Evolutionary conservation across 2,888 invertebrate species (phyloP).

Genomic region (Oscheius sp.): DNA sequence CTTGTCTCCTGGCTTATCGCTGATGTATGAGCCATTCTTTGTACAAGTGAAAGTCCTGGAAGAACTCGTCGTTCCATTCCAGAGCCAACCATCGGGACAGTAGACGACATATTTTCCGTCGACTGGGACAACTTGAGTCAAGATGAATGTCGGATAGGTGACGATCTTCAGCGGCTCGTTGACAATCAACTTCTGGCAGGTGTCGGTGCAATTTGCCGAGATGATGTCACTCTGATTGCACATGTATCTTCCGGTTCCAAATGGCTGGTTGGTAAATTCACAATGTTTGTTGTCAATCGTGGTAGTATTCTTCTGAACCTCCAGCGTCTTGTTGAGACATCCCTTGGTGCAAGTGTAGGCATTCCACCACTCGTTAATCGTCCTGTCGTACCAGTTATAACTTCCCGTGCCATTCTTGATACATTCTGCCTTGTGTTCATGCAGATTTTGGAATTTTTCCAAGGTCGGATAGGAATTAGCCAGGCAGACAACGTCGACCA

Average conservation of each 20-base stretch:
- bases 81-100: conserved; percentile 20
- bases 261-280: background rate
- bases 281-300: background rate
- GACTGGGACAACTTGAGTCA: background rate
- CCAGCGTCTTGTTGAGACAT: background rate
- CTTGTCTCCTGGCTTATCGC: background rate
- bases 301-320: background rate
- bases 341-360: background rate
- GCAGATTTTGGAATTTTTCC: too few species aligned
- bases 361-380: background rate
- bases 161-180: too few species aligned
- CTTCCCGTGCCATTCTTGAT: background rate
- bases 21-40: conserved; percentile 6
- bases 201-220: background rate
- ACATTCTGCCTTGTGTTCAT: background rate
- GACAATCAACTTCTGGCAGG: background rate
- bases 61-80: conserved; percentile 4
- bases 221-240: background rate
- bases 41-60: background rate
- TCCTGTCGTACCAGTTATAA: background rate
- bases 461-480: background rate
- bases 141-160: too few species aligned
- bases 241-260: background rate
- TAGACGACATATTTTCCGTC: conserved; percentile 1
- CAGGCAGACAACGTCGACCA: background rate